A percentile compares a stretch with the other conserved stretches of the same genome.
phyloP scores from a whole-genome alignment of 2,888 invertebrate species.

The Heteromyza rotundicornis region DNA sequence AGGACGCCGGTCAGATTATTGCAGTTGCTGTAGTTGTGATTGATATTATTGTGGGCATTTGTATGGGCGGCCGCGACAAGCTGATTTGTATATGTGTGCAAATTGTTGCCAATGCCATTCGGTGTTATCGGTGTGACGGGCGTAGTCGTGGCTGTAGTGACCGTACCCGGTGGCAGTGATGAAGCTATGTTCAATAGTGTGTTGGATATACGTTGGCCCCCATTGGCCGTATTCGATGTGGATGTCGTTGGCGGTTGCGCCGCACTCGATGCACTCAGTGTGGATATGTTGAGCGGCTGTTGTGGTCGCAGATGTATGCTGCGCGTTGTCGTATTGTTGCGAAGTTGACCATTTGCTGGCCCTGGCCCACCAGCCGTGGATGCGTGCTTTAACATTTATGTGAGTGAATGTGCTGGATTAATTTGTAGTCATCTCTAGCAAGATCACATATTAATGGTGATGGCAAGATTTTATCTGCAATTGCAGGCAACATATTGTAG shows the following conservation, averaged over 20 bases:
- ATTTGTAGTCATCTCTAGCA: too few relatives aligned
- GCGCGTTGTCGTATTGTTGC: constrained; percentile 45
- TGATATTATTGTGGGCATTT: constrained; percentile 23
- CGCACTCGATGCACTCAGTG: constrained; percentile 61
- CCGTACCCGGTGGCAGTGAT: constrained; percentile 19
- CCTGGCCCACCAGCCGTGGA: constrained; percentile 41
- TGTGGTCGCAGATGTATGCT: constrained; percentile 62
- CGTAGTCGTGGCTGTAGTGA: constrained; percentile 36
- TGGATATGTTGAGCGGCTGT: constrained; percentile 72
- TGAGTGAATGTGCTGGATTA: too few relatives aligned
- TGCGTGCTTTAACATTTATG: constrained; percentile 54
- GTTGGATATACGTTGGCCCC: constrained; percentile 58
- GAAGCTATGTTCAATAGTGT: constrained; percentile 39
- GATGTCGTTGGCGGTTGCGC: constrained; percentile 30
- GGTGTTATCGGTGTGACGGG: constrained; percentile 48
- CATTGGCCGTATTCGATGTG: constrained; percentile 39
- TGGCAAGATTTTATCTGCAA: too few relatives aligned
- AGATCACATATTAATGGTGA: too few relatives aligned
- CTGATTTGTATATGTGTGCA: constrained; percentile 55
- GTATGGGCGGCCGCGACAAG: constrained; percentile 43
- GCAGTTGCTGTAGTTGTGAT: constrained; percentile 44
- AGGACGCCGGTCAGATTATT: constrained; percentile 37
- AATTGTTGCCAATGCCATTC: constrained; percentile 44
- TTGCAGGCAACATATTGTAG: too few relatives aligned
- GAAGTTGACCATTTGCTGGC: constrained; percentile 35